Conservation (phyloP, 1,140 invertebrate species). For the Macrotrachela quadricornifera region DNA sequence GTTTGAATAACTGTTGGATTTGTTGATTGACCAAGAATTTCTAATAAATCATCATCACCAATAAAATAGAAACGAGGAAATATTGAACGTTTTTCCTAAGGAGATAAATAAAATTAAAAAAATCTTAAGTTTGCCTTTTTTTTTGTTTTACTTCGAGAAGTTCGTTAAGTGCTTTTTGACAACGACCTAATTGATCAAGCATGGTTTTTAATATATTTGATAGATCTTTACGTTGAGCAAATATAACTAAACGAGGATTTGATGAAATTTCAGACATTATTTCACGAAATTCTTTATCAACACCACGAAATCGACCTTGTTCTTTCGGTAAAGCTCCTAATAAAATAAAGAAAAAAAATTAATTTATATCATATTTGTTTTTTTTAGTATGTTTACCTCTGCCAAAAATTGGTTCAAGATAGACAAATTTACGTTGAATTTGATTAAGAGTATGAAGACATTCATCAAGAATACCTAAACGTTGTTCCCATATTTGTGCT, state of each 20-base stretch:
- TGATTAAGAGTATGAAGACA: conserved; percentile 52
- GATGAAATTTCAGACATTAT: conserved; percentile 43
- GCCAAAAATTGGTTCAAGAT: conserved; percentile 84
- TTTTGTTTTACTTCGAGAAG: conserved; percentile 56
- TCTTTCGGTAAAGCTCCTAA: conserved; percentile 58
- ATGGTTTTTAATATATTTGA: conserved; percentile 50
- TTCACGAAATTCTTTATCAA: conserved; percentile 56
- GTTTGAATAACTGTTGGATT: conserved; percentile 65
- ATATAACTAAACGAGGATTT: conserved; percentile 55
- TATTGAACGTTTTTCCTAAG: conserved; percentile 64
- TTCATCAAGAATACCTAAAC: conserved; percentile 50
- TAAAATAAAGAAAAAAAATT: too few species aligned
- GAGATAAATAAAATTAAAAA: background rate
- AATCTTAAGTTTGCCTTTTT: background rate
- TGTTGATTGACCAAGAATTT: conserved; percentile 63
- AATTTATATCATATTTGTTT: too few species aligned
- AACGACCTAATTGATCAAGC: conserved; percentile 62
- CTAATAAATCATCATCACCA: conserved; percentile 81
- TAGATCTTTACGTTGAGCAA: conserved; percentile 53
- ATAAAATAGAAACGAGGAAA: conserved; percentile 91
- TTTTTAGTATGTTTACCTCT: too few species aligned
- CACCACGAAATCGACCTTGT: conserved; percentile 56
- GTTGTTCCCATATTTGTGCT: conserved; percentile 50
- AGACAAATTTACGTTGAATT: conserved; percentile 85
- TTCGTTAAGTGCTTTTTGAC: conserved; percentile 77